A percentile compares a stretch with the other conserved stretches of the same genome.
Evolutionary conservation across 2,113 vertebrate genomes (phyloP).

Genomic region (Prietella phreatophila): DNA sequence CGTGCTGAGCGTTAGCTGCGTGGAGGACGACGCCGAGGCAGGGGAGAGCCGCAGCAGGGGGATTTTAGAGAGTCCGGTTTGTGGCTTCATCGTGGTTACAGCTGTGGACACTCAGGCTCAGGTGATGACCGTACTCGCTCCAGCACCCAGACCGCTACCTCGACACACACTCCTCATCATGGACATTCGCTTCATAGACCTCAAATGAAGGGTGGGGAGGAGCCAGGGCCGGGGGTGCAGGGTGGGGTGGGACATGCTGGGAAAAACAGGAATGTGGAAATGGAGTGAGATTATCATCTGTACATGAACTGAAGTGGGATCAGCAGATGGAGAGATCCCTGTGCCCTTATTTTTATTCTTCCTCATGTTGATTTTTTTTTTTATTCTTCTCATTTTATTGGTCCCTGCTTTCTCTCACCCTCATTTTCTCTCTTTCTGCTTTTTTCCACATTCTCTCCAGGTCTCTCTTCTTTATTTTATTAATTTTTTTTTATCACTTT

Average conservation of each 20-base stretch:
- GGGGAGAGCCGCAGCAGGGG: slow-evolving; percentile 56
- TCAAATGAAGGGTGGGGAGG: slow-evolving; percentile 71
- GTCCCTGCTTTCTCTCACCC: background rate
- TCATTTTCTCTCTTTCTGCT: background rate
- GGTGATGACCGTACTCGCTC: slow-evolving; percentile 91
- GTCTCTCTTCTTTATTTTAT: background rate
- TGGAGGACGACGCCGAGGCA: slow-evolving; percentile 79
- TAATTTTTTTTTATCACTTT: background rate
- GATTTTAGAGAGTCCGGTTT: slow-evolving; percentile 86
- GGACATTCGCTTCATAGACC: slow-evolving; percentile 98
- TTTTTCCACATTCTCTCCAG: background rate
- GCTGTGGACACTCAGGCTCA: slow-evolving; percentile 89
- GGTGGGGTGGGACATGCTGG: background rate
- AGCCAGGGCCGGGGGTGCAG: background rate
- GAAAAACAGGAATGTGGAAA: slow-evolving; percentile 5
- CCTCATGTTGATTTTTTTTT: background rate
- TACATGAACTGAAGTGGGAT: slow-evolving; percentile 1
- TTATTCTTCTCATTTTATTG: slow-evolving; percentile 3
- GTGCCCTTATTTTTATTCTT: background rate
- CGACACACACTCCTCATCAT: slow-evolving; percentile 94
- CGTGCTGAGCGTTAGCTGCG: slow-evolving; percentile 90
- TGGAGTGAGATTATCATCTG: background rate
- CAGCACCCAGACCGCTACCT: slow-evolving; percentile 88
- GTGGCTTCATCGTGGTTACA: slow-evolving; percentile 95
- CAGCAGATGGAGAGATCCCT: background rate